Conservation (phyloP, 35 echinoderm and acorn worm genomes). For the Diadema setosum region DNA sequence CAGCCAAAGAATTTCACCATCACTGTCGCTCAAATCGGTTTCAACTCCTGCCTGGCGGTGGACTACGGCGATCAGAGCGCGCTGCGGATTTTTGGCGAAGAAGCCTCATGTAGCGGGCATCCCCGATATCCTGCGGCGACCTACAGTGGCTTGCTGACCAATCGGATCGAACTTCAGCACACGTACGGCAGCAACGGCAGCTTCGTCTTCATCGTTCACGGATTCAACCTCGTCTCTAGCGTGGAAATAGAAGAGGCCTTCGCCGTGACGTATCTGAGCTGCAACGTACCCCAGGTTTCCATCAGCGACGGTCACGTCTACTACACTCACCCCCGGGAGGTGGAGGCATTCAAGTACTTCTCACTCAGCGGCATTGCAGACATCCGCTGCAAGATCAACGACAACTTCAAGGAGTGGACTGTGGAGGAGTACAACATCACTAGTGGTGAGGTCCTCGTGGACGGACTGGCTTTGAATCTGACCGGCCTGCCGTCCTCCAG, state of each 20-base stretch:
- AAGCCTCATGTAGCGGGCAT: not conserved
- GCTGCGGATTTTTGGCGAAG: not conserved
- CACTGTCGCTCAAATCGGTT: not conserved
- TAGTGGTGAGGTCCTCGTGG: not conserved
- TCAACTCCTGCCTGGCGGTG: slow-evolving; percentile 20
- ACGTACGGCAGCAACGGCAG: slow-evolving; percentile 10
- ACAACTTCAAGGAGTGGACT: slow-evolving; percentile 32
- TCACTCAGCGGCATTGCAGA: not conserved
- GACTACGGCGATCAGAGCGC: slow-evolving; percentile 11
- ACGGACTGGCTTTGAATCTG: not conserved
- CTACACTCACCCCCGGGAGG: not conserved
- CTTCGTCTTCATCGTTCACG: not conserved
- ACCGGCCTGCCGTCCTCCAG: not conserved
- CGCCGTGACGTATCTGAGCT: slow-evolving; percentile 5
- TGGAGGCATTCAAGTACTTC: not conserved
- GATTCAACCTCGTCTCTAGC: slow-evolving; percentile 43
- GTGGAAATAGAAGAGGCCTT: not conserved
- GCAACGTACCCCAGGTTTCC: slow-evolving; percentile 2
- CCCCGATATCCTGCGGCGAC: not conserved
- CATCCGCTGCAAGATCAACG: not conserved
- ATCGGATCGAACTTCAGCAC: not conserved
- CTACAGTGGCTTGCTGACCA: not conserved
- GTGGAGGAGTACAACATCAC: not conserved
- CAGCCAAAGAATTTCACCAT: slow-evolving; percentile 29
- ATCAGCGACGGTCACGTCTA: not conserved